A percentile compares a stretch with the other conserved stretches of the same genome.
Evolutionary conservation across 2,797 vertebrate genomes (phyloP).

Genomic region (Poecile montanus): DNA sequence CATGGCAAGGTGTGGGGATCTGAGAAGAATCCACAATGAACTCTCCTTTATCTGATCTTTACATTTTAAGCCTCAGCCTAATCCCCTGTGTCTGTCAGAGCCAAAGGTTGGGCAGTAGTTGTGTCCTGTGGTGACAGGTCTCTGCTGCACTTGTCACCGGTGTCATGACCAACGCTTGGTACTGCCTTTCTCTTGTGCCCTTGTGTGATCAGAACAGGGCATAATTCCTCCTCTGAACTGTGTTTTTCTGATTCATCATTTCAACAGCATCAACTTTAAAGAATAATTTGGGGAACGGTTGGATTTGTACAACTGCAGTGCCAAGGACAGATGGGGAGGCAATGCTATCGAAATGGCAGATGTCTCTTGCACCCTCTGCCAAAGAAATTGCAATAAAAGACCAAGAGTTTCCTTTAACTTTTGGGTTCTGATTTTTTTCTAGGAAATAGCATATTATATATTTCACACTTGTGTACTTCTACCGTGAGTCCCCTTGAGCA

Average conservation of each 20-base stretch:
- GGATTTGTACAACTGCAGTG: neutral
- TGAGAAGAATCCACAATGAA: neutral
- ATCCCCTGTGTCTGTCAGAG: neutral
- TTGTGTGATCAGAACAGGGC: neutral
- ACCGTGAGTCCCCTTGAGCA: neutral
- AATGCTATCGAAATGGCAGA: neutral
- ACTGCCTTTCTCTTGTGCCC: neutral
- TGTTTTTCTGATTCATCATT: neutral
- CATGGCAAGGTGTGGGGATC: neutral
- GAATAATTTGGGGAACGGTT: neutral
- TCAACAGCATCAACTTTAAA: neutral
- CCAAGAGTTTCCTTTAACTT: neutral
- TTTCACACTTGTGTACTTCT: neutral
- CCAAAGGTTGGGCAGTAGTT: neutral
- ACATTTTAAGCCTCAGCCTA: neutral
- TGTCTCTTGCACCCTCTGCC: neutral
- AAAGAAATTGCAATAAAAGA: neutral
- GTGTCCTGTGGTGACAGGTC: neutral
- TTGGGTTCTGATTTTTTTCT: neutral
- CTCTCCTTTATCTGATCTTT: neutral
- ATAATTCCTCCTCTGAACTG: neutral
- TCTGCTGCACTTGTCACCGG: neutral
- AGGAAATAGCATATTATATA: neutral
- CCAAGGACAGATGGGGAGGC: neutral
- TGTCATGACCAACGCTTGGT: accelerated